Evolutionary conservation across 2,113 vertebrate species (phyloP).

Genomic region (Gambusia holbrooki): DNA sequence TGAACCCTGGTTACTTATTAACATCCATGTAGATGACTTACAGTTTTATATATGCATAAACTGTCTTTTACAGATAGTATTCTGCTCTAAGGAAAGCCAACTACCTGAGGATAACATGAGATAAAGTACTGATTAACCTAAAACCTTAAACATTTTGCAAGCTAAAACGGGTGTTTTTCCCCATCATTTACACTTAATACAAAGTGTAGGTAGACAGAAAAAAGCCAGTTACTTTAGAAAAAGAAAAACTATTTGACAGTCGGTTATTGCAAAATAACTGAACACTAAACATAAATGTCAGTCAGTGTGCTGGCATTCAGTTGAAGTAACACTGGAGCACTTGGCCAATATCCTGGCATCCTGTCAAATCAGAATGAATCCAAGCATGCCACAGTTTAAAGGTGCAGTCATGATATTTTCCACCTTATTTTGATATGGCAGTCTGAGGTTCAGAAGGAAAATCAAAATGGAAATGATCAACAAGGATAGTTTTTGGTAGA

Average conservation of each 20-base stretch:
- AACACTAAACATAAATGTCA: slow-evolving; percentile 29
- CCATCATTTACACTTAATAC: not conserved
- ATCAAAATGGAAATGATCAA: too few relatives aligned
- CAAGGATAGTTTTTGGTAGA: too few relatives aligned
- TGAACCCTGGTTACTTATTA: slow-evolving; percentile 7
- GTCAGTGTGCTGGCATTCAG: slow-evolving; percentile 16
- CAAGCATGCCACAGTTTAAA: slow-evolving; percentile 8
- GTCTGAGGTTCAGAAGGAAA: not conserved
- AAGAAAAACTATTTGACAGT: not conserved
- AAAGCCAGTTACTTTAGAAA: not conserved
- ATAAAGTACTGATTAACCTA: not conserved
- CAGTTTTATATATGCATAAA: slow-evolving; percentile 9
- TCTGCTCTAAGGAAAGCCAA: not conserved
- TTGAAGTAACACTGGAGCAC: slow-evolving; percentile 16
- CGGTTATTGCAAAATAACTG: slow-evolving; percentile 42
- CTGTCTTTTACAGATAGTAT: not conserved
- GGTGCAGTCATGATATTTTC: not conserved
- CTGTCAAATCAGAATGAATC: slow-evolving; percentile 5
- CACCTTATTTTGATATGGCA: not conserved
- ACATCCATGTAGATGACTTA: slow-evolving; percentile 8
- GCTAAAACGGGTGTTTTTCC: not conserved
- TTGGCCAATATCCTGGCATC: slow-evolving; percentile 35
- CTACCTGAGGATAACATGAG: not conserved
- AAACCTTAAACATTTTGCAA: not conserved
- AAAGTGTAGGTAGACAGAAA: not conserved